These are phyloP conservation scores for Leptarthrus brevirostris DNA, from an alignment of 2,888 invertebrate genomes.

Conservation along the genomic window DNA sequence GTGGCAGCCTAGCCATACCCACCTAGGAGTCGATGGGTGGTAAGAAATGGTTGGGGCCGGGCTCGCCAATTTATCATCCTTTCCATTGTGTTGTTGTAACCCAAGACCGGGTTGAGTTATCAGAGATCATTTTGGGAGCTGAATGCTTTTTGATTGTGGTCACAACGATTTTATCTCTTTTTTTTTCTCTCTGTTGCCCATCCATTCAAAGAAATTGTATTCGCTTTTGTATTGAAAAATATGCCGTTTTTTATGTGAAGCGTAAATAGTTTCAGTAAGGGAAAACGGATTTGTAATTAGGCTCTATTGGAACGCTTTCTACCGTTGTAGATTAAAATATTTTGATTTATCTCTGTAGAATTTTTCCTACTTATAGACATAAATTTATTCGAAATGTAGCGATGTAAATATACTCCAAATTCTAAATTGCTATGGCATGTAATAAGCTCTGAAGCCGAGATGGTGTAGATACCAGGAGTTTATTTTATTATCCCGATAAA, in stretches of 20 bases:
- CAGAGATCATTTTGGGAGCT: slow-evolving; percentile 32
- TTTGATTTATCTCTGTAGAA: too few species aligned
- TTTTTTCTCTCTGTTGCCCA: slow-evolving; percentile 21
- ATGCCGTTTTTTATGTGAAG: neutral
- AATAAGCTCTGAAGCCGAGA: too few species aligned
- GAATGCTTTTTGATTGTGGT: slow-evolving; percentile 47
- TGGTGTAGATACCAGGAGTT: too few species aligned
- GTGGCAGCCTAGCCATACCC: neutral
- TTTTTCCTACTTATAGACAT: too few species aligned
- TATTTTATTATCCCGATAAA: too few species aligned
- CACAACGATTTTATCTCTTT: slow-evolving; percentile 43
- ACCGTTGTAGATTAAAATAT: too few species aligned
- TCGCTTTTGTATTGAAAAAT: slow-evolving; percentile 7
- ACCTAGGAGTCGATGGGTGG: neutral
- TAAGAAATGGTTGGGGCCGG: neutral
- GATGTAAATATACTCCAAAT: too few species aligned
- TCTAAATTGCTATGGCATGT: too few species aligned
- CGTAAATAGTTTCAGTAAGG: too few species aligned
- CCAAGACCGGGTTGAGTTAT: slow-evolving; percentile 43
- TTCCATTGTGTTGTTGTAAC: slow-evolving; percentile 46
- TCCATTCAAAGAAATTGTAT: slow-evolving; percentile 23
- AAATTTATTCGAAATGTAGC: too few species aligned
- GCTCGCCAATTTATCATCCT: slow-evolving; percentile 38
- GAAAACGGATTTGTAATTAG: too few species aligned
- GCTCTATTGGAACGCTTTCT: too few species aligned